Evolutionary conservation across 1,140 invertebrate genomes (phyloP).

Genomic region (Ganaspis sp.): DNA sequence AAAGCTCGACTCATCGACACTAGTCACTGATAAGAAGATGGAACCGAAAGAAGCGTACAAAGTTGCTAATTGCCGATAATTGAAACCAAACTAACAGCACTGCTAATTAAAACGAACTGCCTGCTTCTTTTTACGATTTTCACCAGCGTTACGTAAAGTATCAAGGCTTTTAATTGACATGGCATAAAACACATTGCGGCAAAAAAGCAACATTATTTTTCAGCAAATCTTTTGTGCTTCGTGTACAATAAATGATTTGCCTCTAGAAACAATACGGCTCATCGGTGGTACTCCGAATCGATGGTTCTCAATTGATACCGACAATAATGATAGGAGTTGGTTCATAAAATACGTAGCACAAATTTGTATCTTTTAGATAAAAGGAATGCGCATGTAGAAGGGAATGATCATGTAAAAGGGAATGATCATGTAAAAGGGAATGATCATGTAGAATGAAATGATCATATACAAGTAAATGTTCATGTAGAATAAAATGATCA

Average conservation of each 20-base stretch:
- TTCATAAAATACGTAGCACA: too few relatives aligned
- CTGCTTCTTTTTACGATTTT: conserved; percentile 15
- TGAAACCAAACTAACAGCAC: conserved; percentile 47
- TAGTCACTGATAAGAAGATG: conserved; percentile 29
- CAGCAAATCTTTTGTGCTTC: neutral
- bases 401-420: too few relatives aligned
- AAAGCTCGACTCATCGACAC: conserved; percentile 11
- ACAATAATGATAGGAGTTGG: too few relatives aligned
- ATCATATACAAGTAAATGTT: too few relatives aligned
- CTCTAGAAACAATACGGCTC: neutral
- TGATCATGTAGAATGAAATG: too few relatives aligned
- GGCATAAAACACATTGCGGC: neutral
- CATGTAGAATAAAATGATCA: too few relatives aligned
- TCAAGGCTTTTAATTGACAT: conserved; percentile 33
- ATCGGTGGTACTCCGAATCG: too few relatives aligned
- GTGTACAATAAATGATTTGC: neutral
- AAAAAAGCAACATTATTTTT: neutral
- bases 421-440: too few relatives aligned
- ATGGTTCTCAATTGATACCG: too few relatives aligned
- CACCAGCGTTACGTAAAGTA: conserved; percentile 38
- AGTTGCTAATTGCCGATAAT: conserved; percentile 53
- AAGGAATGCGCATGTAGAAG: too few relatives aligned
- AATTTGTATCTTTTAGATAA: too few relatives aligned
- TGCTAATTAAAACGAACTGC: conserved; percentile 46
- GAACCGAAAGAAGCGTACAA: conserved; percentile 37